These are phyloP conservation scores for Zoroaster sp. DNA, from an alignment of 53 echinoderm and acorn worm species.

Conservation along the genomic window DNA sequence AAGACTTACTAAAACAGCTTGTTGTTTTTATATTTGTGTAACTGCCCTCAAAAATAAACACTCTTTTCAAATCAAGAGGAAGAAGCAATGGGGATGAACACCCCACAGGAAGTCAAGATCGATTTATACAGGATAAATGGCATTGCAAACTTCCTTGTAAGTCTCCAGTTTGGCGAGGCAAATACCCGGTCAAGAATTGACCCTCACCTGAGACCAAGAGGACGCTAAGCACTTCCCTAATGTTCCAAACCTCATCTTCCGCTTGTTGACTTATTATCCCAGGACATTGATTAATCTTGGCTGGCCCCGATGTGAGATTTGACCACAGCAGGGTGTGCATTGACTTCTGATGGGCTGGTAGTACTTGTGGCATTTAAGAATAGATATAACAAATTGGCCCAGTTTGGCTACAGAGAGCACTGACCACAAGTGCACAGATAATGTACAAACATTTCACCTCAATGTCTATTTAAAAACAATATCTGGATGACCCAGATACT, in stretches of 20 bases:
- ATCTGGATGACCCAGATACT: neutral
- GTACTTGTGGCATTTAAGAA: no score
- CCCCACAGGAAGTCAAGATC: slow-evolving; percentile 13
- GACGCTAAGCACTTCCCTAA: slow-evolving; percentile 21
- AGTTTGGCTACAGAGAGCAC: neutral
- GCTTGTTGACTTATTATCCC: slow-evolving; percentile 12
- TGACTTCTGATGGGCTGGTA: neutral
- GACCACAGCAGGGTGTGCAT: neutral
- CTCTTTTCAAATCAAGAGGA: neutral
- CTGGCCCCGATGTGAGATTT: neutral
- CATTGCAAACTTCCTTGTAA: slow-evolving; percentile 32
- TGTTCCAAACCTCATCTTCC: slow-evolving; percentile 1
- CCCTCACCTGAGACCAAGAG: neutral
- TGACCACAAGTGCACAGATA: no score
- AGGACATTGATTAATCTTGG: neutral
- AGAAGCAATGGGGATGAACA: neutral
- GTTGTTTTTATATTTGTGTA: neutral
- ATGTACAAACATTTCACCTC: no score
- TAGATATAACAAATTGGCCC: no score
- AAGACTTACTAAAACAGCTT: no score
- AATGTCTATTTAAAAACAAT: no score
- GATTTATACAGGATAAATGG: slow-evolving; percentile 49
- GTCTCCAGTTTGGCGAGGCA: slow-evolving; percentile 5
- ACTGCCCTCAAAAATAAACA: neutral
- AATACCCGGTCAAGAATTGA: neutral